A percentile compares a stretch with the other conserved stretches of the same genome.
Conservation (phyloP, 2,797 vertebrate species). For the Malurus splendens region DNA sequence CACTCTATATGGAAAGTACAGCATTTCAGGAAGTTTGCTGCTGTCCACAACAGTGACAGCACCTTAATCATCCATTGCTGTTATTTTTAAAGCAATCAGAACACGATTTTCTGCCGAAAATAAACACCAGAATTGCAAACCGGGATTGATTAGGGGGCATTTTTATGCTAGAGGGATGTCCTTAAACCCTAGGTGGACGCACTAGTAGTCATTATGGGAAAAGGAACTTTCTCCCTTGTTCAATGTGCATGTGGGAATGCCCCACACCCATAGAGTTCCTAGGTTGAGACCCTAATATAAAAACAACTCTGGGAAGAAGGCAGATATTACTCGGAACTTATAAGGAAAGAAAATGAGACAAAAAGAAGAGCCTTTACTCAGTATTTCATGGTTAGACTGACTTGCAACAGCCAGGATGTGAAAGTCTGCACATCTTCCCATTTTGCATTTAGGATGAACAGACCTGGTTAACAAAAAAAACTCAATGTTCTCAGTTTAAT, state of each 20-base stretch:
- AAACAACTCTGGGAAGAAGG: neutral
- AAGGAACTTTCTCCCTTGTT: neutral
- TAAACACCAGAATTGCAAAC: neutral
- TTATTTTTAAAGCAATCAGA: neutral
- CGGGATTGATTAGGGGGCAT: neutral
- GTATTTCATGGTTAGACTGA: neutral
- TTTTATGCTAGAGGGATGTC: neutral
- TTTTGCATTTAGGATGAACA: neutral
- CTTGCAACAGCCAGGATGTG: neutral
- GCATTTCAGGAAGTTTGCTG: constrained; percentile 16
- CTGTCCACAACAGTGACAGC: neutral
- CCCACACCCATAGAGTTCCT: neutral
- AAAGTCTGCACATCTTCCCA: neutral
- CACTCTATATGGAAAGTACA: neutral
- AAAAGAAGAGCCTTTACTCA: neutral
- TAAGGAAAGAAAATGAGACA: neutral
- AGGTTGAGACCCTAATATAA: neutral
- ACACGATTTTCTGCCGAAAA: neutral
- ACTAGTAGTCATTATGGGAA: neutral
- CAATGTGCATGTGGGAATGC: neutral
- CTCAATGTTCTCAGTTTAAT: neutral
- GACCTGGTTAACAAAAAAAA: neutral
- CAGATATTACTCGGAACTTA: neutral
- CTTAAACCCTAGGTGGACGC: neutral
- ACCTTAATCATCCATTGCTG: neutral